Evolutionary conservation across 1,140 invertebrate genomes (phyloP), one percentile per base, ranked within the genome.

Genomic region (Hycleus cichorii): DNA sequence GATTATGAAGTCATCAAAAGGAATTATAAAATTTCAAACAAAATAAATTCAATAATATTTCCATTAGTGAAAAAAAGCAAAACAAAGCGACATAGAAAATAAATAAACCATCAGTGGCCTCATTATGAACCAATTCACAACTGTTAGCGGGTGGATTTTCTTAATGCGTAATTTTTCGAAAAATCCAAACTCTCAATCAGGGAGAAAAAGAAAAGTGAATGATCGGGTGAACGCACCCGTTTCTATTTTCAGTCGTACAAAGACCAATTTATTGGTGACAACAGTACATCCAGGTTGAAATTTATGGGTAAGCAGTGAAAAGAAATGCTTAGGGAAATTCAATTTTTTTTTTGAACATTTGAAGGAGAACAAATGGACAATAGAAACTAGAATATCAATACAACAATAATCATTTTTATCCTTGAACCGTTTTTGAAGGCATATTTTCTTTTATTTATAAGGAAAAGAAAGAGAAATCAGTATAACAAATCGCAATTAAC

Each of bases 261-360:
- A 53, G 51, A 46, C 51, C 51, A 53, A 53, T 53, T 53, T 53
- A 53, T 53, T 53, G 51, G 51, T 53, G 51, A 53, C 51, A 53
- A 45, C 40, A 32, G 42, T 32, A 53, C 42, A 26, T 53, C 51
- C 32, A 32, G 32, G 32, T 32, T 32, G 51, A 45, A 25, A 53
- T 46, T 52, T 52, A 52, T 53, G 44, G 1, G 32, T 46, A 26
- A 43, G 27, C 43, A 24, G 11, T 27, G 42, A 53, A 53, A 44
- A 43, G 50, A 52, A 26, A 24, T 43, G 25, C 39, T 18, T 8
- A 24, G 12, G 49, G 44, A 43, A 43, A 52, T 40, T 52, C 12
- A 42, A 26, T 32, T 26, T 32, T 32, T 32, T 32, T 48, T 48
- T 32, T 18, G 18, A 18, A 18, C 18, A 18, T 18, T 18, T 18